Base-by-base conservation (phyloP, 2,888 invertebrate genomes). In the Drosophila helvetica region DNA sequence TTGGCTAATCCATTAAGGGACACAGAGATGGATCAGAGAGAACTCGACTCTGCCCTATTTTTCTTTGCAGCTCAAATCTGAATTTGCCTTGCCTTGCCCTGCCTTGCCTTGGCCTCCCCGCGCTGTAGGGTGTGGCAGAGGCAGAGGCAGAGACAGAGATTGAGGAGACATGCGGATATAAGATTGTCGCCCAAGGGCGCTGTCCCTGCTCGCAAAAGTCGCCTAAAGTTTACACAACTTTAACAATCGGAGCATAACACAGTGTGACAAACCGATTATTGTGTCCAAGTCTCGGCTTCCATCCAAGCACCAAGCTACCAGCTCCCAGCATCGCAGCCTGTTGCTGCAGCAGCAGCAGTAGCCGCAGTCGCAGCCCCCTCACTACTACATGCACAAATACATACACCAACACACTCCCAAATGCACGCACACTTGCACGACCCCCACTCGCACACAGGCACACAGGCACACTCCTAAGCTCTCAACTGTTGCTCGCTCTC, bases 401-500 rank as follows among this genome's bases (percentile, higher is more conserved):
- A 15, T 15, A 19, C 50, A 33, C 33, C 33, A 17, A 52, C 17
- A 52, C 52, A 30, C 12, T 12, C 7, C 8, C 33, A 33, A 4
- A 38, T 12, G 17, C 2, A 12, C 22, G 66, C 68, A 18, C 47
- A 68, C 18, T 43, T 15, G 2, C n/a, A 22, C 22, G 18, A 15
- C 12, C 48, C 27, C 19, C 73, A 60, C 43, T 59, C 53, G 19
- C 69, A 78, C 54, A 65, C 67, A 60, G 58, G 19, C 69, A 78
- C 54, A 65, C 67, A 60, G 58, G 48, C 42, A 3, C 15, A 10
- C 9, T 1, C 25, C 46, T 66, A 48, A 60, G 52, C 68, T 78
- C 69, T 77, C 88, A 89, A 86, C 89, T 88, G 90, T 90, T 90
- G 88, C 90, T 88, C 78, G 80, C 80, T 77, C 79, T 86, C 74